phyloP scores from a whole-genome alignment of 30 jellyfish, hydroid and myxozoan species.

The Hydra vulgaris region DNA sequence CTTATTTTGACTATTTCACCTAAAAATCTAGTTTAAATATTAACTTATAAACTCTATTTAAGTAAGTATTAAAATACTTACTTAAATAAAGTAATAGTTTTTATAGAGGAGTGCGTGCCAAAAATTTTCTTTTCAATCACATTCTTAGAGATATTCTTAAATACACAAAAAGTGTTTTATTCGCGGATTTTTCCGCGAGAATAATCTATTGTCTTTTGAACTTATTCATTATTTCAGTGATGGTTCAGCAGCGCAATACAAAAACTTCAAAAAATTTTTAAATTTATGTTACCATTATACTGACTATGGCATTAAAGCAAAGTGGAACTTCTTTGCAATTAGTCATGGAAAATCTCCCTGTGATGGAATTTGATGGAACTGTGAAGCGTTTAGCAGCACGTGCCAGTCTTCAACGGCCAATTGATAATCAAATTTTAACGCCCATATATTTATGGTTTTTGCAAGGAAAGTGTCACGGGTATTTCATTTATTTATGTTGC shows the following conservation, averaged over 20 bases:
- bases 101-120: too few relatives aligned
- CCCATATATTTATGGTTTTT: neutral
- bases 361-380: constrained; percentile 46
- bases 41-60: too few relatives aligned
- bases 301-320: constrained; percentile 25
- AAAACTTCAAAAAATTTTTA: neutral
- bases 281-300: neutral
- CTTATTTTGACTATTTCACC: too few relatives aligned
- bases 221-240: neutral
- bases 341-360: constrained; percentile 48
- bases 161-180: too few relatives aligned
- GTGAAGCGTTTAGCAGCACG: constrained; percentile 27
- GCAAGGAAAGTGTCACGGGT: neutral
- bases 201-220: neutral
- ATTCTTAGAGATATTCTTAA: too few relatives aligned
- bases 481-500: neutral
- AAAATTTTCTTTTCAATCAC: too few relatives aligned
- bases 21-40: too few relatives aligned
- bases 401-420: constrained; percentile 1
- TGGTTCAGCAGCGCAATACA: neutral
- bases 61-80: too few relatives aligned
- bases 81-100: too few relatives aligned
- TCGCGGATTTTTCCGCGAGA: too few relatives aligned
- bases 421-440: neutral
- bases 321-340: constrained; percentile 40